Base-by-base conservation (phyloP, 2,888 invertebrate species). In the Apotomis capreana region DNA sequence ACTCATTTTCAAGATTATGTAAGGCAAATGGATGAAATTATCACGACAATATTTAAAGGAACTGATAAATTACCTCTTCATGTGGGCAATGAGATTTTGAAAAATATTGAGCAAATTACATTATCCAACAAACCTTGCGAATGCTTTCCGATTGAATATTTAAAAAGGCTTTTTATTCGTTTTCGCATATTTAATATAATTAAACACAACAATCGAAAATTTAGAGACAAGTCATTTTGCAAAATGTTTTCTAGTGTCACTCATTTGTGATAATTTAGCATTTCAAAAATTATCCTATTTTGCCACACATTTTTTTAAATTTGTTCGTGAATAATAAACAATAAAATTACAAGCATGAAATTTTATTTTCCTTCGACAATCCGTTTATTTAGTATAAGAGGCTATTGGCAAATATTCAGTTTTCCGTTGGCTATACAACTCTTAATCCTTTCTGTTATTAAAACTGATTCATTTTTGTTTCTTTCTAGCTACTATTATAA, bases 61-160 rank as follows among this genome's bases (percentile, higher is more conserved):
- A 49, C 9, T 49, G 49, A 49, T 49, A 49, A 49, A 49, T 9
- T 49, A 49, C 49, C 49, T 49, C 49, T 10, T 49, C 49, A 49
- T 49, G 49, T 49, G 49, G 49, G 49, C 49, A 49, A 49, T 49
- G 49, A 49, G 49, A 49, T 12, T 12, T 49, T 49, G 49, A 49
- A 49, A 49, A 49, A 49, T 49, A 49, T 49, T 49, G 49, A 49
- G 49, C 49, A 49, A 49, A 49, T 49, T 49, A 49, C 49, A 49
- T 49, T 49, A 9, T 49, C 10, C 10, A 49, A 49, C 49, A 8
- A 9, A 49, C 49, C 49, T 49, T 49, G 49, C 49, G 49, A 49
- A 49, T 49, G 49, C 49, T 49, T 49, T 49, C 49, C 49, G 49
- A 49, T 49, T 49, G 49, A 49, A 49, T 49, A 49, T 49, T 49